Conservation (phyloP, 2,113 vertebrate genomes). For the Todiramphus chloris region DNA sequence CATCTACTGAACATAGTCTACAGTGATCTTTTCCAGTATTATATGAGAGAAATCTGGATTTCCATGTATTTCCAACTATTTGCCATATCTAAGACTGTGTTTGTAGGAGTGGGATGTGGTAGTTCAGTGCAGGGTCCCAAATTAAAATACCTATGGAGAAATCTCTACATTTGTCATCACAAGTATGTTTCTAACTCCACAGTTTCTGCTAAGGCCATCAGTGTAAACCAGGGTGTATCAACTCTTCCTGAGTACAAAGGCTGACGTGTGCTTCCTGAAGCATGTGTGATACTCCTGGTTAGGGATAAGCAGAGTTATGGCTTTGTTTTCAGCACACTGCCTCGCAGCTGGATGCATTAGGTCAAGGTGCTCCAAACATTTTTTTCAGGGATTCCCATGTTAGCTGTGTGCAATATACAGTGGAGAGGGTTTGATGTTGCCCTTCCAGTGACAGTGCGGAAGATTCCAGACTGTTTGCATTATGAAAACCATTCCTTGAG, state of each 20-base stretch:
- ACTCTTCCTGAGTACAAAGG: not conserved
- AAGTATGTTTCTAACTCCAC: not conserved
- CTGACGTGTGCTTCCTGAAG: not conserved
- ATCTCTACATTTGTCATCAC: not conserved
- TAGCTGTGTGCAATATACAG: not conserved
- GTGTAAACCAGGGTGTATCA: not conserved
- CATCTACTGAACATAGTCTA: not conserved
- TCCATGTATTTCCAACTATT: not conserved
- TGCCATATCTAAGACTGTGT: not conserved
- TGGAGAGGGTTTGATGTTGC: not conserved
- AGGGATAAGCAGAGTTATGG: not conserved
- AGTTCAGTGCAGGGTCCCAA: not conserved
- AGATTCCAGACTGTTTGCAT: not conserved
- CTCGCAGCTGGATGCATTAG: not conserved
- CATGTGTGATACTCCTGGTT: not conserved
- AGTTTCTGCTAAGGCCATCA: not conserved
- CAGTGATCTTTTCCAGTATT: conserved; percentile 1
- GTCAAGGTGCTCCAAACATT: not conserved
- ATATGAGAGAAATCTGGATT: not conserved
- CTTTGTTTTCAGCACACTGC: not conserved
- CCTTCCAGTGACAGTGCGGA: not conserved
- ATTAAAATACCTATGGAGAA: conserved; percentile 10
- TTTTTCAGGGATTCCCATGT: not conserved
- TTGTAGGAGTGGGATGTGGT: not conserved
- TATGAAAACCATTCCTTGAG: not conserved